These are phyloP conservation scores for Coelopa frigida DNA, from an alignment of 1,140 invertebrate genomes.

Conservation along the genomic window DNA sequence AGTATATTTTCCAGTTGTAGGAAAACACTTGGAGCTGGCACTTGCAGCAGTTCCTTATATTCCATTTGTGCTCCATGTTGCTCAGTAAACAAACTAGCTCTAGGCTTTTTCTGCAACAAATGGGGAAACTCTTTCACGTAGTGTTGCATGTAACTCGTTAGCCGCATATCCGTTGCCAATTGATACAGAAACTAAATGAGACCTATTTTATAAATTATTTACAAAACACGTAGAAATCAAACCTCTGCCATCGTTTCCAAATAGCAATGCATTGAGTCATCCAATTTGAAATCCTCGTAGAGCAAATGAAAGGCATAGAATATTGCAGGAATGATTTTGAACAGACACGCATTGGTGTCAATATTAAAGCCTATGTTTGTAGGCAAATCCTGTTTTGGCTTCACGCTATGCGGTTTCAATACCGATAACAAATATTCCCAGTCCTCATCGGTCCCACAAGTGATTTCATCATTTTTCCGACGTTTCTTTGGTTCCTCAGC, in stretches of 20 bases:
- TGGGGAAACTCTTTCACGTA: constrained; percentile 82
- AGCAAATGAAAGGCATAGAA: constrained; percentile 78
- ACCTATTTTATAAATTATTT: constrained; percentile 4
- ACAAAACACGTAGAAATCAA: constrained; percentile 5
- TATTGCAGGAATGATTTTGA: constrained; percentile 64
- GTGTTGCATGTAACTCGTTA: constrained; percentile 65
- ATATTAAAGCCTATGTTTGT: constrained; percentile 35
- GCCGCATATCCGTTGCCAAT: constrained; percentile 67
- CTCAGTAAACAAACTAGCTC: constrained; percentile 46
- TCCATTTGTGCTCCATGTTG: constrained; percentile 55
- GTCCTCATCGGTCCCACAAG: constrained; percentile 58
- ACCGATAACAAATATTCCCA: constrained; percentile 64
- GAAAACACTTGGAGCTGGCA: constrained; percentile 63
- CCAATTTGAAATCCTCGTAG: constrained; percentile 87
- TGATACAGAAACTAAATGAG: constrained; percentile 60
- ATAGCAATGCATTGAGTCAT: constrained; percentile 60
- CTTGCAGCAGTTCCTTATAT: constrained; percentile 54
- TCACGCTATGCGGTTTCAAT: constrained; percentile 28
- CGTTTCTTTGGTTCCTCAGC: constrained; percentile 46
- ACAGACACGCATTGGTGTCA: constrained; percentile 59
- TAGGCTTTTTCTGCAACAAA: constrained; percentile 36
- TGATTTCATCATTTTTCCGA: constrained; percentile 48
- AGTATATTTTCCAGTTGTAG: constrained; percentile 61
- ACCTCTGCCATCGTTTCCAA: constrained; percentile 57
- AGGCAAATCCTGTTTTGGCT: neutral